These are phyloP conservation scores for Platysternon megacephalum DNA, from an alignment of 2,113 vertebrate genomes.

Conservation along the genomic window DNA sequence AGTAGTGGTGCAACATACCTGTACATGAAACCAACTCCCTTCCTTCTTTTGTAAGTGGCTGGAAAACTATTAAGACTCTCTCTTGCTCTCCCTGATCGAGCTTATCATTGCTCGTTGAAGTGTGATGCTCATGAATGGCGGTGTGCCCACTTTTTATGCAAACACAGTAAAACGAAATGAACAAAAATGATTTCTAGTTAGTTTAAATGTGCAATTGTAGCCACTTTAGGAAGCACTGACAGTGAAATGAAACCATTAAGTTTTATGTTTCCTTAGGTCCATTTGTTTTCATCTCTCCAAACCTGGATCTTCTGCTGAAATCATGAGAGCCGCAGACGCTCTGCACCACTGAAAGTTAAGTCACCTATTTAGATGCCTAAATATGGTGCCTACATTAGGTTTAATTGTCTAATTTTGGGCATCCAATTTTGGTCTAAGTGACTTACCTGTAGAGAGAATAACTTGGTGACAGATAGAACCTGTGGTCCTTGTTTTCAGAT, in stretches of 20 bases:
- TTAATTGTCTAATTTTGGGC: not conserved
- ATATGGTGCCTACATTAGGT: not conserved
- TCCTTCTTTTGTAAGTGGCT: not conserved
- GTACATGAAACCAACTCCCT: not conserved
- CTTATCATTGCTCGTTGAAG: not conserved
- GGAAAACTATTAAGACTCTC: not conserved
- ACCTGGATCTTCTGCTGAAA: not conserved
- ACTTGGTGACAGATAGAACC: not conserved
- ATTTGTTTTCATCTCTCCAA: not conserved
- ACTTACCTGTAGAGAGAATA: not conserved
- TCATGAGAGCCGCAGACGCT: not conserved
- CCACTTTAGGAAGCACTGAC: not conserved
- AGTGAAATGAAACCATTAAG: not conserved
- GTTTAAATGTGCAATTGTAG: not conserved
- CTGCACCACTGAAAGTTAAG: not conserved
- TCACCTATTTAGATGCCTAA: not conserved
- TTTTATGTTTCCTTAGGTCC: not conserved
- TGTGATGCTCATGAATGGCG: not conserved
- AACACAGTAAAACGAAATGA: not conserved
- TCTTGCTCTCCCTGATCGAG: not conserved
- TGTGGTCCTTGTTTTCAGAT: not conserved
- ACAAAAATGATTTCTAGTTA: not conserved
- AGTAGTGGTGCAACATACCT: not conserved
- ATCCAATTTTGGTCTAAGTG: not conserved
- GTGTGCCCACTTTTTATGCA: not conserved